Evolutionary conservation across 2,888 invertebrate genomes (phyloP).

Genomic region (Tryphoninae sp.): DNA sequence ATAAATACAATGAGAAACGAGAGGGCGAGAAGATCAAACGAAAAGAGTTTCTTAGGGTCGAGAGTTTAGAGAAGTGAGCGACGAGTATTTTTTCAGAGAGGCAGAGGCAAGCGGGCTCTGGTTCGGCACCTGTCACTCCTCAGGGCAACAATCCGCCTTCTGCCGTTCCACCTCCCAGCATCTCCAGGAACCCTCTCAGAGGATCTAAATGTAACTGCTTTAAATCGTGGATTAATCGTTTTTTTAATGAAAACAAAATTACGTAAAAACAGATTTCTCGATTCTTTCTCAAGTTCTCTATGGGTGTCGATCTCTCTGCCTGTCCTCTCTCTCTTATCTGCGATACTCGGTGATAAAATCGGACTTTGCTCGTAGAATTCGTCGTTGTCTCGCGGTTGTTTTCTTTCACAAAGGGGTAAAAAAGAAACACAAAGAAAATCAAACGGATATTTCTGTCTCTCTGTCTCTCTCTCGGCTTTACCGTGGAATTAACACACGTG

Average conservation of each 20-base stretch:
- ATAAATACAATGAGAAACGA: neutral
- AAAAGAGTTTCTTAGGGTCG: constrained; percentile 8
- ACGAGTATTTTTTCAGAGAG: constrained; percentile 83
- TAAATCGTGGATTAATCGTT: constrained; percentile 75
- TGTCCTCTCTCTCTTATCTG: constrained; percentile 66
- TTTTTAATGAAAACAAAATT: constrained; percentile 33
- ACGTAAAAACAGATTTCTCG: constrained; percentile 12
- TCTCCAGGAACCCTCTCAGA: constrained; percentile 90
- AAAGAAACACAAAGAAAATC: neutral
- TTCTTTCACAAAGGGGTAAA: constrained; percentile 8
- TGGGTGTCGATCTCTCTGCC: constrained; percentile 57
- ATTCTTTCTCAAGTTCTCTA: constrained; percentile 21
- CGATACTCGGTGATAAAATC: constrained; percentile 67
- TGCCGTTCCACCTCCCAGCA: constrained; percentile 83
- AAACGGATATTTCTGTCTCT: constrained; percentile 20
- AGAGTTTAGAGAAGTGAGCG: constrained; percentile 71
- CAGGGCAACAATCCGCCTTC: constrained; percentile 84
- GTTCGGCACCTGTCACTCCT: constrained; percentile 89
- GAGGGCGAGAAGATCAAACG: constrained; percentile 15
- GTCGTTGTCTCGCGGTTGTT: constrained; percentile 72
- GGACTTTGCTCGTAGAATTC: constrained; percentile 68
- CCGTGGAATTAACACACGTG: constrained; percentile 31
- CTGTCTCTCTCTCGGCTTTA: constrained; percentile 43
- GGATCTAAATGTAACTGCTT: constrained; percentile 90
- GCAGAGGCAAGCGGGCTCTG: constrained; percentile 85